Conservation (phyloP, 2,888 invertebrate species). For the Lypha dubia region DNA sequence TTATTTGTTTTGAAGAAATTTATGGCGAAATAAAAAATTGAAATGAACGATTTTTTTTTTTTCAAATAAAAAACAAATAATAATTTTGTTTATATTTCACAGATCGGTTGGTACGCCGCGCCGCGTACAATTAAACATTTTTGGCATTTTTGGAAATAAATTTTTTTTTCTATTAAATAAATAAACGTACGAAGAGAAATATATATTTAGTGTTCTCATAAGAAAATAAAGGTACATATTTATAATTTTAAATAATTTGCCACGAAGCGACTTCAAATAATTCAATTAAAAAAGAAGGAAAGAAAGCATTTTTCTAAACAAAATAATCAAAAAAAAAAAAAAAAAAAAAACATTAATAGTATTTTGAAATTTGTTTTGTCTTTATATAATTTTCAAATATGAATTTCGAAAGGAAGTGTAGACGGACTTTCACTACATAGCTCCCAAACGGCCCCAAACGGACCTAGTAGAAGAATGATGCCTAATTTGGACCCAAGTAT, state of each 20-base stretch:
- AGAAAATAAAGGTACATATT: constrained; percentile 4
- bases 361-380: too few relatives aligned
- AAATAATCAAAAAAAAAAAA: too few relatives aligned
- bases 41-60: background rate
- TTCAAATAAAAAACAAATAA: background rate
- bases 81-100: constrained; percentile 12
- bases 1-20: background rate
- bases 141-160: constrained; percentile 10
- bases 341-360: too few relatives aligned
- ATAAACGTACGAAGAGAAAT: constrained; percentile 21
- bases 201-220: background rate
- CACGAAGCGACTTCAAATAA: background rate
- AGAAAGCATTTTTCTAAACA: background rate
- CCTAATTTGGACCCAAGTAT: too few relatives aligned
- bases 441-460: too few relatives aligned
- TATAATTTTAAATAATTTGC: constrained; percentile 6
- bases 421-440: too few relatives aligned
- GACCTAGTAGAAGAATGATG: too few relatives aligned
- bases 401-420: too few relatives aligned
- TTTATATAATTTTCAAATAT: too few relatives aligned
- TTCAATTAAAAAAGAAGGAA: background rate
- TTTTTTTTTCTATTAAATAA: constrained; percentile 3
- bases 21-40: constrained; percentile 10
- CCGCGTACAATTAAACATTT: background rate
- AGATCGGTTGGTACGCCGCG: background rate